Percentiles rank a stretch among this genome's conserved stretches.
phyloP scores from a whole-genome alignment of 2,888 invertebrate species.

The Uloborus plumipes region DNA sequence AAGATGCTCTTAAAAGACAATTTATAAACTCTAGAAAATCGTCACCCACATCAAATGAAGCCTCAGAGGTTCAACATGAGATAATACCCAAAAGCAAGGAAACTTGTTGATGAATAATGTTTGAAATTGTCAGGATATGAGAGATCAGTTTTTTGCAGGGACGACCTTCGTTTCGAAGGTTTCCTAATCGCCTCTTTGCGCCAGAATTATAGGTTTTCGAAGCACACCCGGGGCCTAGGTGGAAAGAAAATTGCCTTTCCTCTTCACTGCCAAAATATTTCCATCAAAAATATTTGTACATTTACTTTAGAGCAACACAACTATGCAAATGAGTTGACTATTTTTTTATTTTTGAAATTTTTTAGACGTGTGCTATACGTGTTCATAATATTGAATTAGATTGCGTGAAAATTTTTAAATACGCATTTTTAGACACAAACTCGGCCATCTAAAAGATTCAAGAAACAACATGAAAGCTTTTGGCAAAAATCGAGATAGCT shows the following conservation, averaged over 20 bases:
- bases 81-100: too few relatives aligned
- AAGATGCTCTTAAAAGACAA: too few relatives aligned
- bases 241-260: constrained; percentile 22
- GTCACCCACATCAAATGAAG: too few relatives aligned
- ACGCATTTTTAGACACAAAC: too few relatives aligned
- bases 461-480: too few relatives aligned
- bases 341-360: neutral
- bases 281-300: neutral
- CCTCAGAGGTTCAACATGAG: too few relatives aligned
- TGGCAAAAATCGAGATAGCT: too few relatives aligned
- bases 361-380: neutral
- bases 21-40: too few relatives aligned
- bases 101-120: too few relatives aligned
- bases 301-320: neutral
- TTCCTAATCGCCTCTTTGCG: constrained; percentile 22
- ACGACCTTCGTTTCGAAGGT: neutral
- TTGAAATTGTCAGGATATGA: too few relatives aligned
- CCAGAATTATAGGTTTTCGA: constrained; percentile 34
- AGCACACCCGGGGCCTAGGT: constrained; percentile 52
- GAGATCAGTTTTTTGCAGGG: too few relatives aligned
- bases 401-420: neutral
- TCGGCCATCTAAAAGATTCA: too few relatives aligned
- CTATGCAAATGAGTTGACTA: neutral
- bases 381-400: neutral
- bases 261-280: constrained; percentile 15